Evolutionary conservation across 2,888 invertebrate genomes (phyloP).

Genomic region (Lasioglossum figueresi): DNA sequence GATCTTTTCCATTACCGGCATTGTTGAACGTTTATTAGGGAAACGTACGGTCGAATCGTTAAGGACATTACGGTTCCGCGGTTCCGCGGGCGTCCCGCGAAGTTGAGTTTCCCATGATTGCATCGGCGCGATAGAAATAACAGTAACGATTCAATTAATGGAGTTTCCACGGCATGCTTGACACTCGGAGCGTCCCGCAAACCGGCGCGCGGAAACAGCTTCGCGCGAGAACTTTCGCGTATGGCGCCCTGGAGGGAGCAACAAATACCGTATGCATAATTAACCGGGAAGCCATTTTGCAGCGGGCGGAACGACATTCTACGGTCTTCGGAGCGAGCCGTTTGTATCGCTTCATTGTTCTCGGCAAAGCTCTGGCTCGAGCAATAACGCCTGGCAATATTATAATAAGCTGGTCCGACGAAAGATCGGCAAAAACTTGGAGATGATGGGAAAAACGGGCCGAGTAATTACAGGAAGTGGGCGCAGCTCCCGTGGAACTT

Average conservation of each 20-base stretch:
- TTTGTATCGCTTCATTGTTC: background rate
- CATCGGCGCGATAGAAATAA: background rate
- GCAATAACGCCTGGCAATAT: background rate
- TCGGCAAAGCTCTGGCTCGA: background rate
- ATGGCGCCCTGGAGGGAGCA: background rate
- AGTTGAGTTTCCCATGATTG: background rate
- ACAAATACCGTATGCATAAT: background rate
- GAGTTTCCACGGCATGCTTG: background rate
- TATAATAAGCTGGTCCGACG: background rate
- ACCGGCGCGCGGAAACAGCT: background rate
- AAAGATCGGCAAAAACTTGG: background rate
- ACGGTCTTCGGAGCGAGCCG: background rate
- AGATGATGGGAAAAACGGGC: background rate
- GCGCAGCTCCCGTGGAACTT: background rate
- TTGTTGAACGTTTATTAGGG: background rate
- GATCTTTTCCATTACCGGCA: background rate
- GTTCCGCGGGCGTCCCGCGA: background rate
- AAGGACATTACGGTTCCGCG: background rate
- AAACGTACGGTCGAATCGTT: background rate
- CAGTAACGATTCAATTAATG: background rate
- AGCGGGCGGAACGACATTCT: background rate
- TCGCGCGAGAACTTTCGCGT: background rate
- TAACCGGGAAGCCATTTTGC: background rate
- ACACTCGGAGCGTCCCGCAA: background rate
- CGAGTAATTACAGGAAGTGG: background rate